Evolutionary conservation across 2,888 invertebrate species (phyloP), one percentile per base, ranked within the genome.

Genomic region (Xanthostigma xanthostigma): DNA sequence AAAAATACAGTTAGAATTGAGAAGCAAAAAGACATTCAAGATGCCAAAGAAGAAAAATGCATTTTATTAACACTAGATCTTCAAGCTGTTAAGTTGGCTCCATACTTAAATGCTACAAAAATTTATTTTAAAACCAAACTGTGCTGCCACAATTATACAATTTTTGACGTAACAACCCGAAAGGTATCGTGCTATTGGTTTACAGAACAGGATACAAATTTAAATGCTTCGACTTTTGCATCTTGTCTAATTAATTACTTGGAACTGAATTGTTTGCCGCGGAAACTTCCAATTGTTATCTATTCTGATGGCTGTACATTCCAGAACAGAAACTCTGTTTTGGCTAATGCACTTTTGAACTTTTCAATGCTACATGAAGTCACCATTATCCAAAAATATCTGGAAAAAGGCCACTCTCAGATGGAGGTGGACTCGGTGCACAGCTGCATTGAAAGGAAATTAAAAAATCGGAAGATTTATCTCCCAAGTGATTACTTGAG

Each of bases 41-140:
- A 50, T 41, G 56, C 56, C 12, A 12, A 52, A 43, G 37, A 45
- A 46, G 54, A 48, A n/a, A 44, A 52, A n/a, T 40, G 45, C 11
- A 50, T 54, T 38, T 48, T 51, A 14, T 49, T 58, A 36, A 57
- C 57, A 14, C 46, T 50, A 44, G 58, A 59, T 44, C 13, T 59
- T 10, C 55, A 60, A 48, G 53, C 53, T 9, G 57, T 61, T 0
- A 52, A 56, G 43, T 36, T 56, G 8, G 51, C 52, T 41, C 58
- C 59, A 8, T 50, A 50, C 10, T 27, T 58, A 46, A 45, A 47
- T 8, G 56, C 55, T 35, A 53, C 52, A 37, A 44, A 50, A 37
- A 9, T 56, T 0, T 60, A 59, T 49, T 60, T 53, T 45, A 60
- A 60, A 51, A 55, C 55, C 1, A 62, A 62, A 48, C 50, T 62